Conservation (phyloP, 2,888 invertebrate species). For the Acrobasis suavella region DNA sequence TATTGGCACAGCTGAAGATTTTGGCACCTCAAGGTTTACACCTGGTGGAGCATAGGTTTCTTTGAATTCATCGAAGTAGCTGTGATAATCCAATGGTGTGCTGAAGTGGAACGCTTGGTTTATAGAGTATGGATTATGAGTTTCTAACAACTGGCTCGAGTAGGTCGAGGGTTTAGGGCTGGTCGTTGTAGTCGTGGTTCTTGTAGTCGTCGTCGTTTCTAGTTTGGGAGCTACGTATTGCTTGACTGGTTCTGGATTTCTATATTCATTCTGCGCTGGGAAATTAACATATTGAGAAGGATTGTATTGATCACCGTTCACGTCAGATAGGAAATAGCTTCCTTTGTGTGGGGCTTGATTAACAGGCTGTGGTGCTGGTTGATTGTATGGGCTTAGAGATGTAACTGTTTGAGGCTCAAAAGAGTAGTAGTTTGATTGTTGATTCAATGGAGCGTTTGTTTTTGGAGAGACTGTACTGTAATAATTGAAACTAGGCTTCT, state of each 20-base stretch:
- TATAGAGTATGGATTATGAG: conserved; percentile 76
- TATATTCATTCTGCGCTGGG: conserved; percentile 44
- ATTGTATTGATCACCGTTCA: conserved; percentile 52
- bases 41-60: conserved; percentile 54
- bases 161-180: conserved; percentile 64
- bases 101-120: conserved; percentile 78
- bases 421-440: conserved; percentile 66
- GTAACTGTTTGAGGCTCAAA: conserved; percentile 72
- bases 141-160: conserved; percentile 68
- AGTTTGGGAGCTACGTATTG: conserved; percentile 45
- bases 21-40: conserved; percentile 38
- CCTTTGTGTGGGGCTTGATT: conserved; percentile 51
- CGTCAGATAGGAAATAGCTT: conserved; percentile 59
- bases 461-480: conserved; percentile 70
- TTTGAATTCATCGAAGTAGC: conserved; percentile 66
- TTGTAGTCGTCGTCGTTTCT: conserved; percentile 53
- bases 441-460: conserved; percentile 45
- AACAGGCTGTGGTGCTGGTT: conserved; percentile 36
- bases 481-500: conserved; percentile 68
- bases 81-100: conserved; percentile 73
- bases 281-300: conserved; percentile 50
- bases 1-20: conserved; percentile 40
- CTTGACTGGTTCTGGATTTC: conserved; percentile 42
- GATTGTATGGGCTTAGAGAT: conserved; percentile 53
- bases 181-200: conserved; percentile 49